Conservation (phyloP, 2,797 vertebrate species). For the Dipus sagitta region DNA sequence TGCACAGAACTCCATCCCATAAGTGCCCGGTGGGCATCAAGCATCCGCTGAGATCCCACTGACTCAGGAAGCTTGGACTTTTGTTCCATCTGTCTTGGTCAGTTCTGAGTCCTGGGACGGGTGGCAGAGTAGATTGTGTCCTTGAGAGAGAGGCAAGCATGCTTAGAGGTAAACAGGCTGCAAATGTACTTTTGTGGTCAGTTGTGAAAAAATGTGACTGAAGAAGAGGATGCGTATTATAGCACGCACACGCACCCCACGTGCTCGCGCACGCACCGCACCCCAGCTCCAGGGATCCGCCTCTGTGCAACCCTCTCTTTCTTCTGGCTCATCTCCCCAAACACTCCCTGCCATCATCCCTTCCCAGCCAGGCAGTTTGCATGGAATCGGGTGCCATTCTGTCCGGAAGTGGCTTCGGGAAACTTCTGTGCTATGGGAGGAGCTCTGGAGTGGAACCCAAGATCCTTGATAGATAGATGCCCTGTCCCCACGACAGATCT, state of each 20-base stretch:
- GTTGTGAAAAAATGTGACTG: neutral
- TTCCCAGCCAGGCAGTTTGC: neutral
- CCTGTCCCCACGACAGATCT: neutral
- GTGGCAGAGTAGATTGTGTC: rapidly evolving
- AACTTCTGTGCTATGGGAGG: no score
- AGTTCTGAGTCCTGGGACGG: neutral
- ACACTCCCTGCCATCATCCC: rapidly evolving
- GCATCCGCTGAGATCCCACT: neutral
- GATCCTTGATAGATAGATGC: neutral
- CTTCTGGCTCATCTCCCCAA: neutral
- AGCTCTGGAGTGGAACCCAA: neutral
- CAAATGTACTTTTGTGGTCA: neutral
- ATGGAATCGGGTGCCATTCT: neutral
- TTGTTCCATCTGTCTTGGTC: neutral
- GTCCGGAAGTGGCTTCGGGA: no score
- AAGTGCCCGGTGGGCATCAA: neutral
- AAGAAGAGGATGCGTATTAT: neutral
- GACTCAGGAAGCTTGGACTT: neutral
- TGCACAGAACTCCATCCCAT: neutral
- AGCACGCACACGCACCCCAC: neutral
- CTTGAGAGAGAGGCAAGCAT: neutral
- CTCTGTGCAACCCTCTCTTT: neutral
- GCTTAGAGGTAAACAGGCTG: neutral
- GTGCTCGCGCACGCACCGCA: neutral
- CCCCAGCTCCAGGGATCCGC: no score